Conservation (phyloP, 2,888 invertebrate genomes). For the Byasa hedistus region DNA sequence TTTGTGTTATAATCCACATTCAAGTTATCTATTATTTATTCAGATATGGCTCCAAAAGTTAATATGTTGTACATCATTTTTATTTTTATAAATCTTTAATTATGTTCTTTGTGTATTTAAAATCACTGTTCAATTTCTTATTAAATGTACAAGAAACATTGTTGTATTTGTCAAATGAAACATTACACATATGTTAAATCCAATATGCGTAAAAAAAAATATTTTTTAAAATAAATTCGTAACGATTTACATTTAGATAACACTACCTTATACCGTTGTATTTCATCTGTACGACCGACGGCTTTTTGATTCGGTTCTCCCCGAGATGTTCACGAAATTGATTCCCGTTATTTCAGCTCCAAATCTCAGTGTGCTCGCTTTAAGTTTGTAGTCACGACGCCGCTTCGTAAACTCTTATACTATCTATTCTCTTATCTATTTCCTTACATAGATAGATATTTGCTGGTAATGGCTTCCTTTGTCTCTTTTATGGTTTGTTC, state of each 20-base stretch:
- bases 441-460: slow-evolving; percentile 20
- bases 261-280: slow-evolving; percentile 65
- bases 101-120: too few species aligned
- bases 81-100: too few species aligned
- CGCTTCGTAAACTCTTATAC: slow-evolving; percentile 38
- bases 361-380: slow-evolving; percentile 67
- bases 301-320: slow-evolving; percentile 47
- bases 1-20: too few species aligned
- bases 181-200: too few species aligned
- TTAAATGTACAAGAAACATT: background rate
- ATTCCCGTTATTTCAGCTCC: slow-evolving; percentile 69
- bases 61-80: too few species aligned
- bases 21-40: too few species aligned
- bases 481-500: slow-evolving; percentile 5
- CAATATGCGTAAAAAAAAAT: too few species aligned
- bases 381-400: slow-evolving; percentile 74
- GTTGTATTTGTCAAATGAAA: background rate
- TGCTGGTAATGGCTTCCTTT: slow-evolving; percentile 14
- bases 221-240: background rate
- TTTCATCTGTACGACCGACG: slow-evolving; percentile 57
- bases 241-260: slow-evolving; percentile 51
- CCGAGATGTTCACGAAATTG: slow-evolving; percentile 30
- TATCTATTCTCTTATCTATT: slow-evolving; percentile 24
- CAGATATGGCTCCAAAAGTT: too few species aligned
- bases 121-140: background rate